Percentiles rank a stretch among this genome's conserved stretches.
These are phyloP conservation scores for Aspidiotus destructor DNA, from an alignment of 2,888 invertebrate species.

Conservation along the genomic window DNA sequence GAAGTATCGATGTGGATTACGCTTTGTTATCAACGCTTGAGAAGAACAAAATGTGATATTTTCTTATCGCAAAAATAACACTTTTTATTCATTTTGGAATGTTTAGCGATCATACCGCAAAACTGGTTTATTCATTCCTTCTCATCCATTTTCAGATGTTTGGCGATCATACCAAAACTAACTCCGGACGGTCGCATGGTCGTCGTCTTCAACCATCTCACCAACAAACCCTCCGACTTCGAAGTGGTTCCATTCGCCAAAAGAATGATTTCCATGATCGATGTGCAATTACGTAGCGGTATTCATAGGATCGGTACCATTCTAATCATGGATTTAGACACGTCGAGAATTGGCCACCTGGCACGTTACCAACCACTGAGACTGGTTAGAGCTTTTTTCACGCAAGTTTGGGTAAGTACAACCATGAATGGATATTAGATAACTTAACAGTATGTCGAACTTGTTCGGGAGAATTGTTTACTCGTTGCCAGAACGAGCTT, in stretches of 20 bases:
- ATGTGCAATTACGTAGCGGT: constrained; percentile 34
- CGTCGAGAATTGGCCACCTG: constrained; percentile 34
- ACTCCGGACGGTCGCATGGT: constrained; percentile 34
- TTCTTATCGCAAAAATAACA: no score
- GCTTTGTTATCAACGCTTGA: no score
- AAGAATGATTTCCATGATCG: constrained; percentile 34
- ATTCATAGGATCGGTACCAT: constrained; percentile 33
- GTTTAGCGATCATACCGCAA: no score
- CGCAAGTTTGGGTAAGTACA: constrained; percentile 35
- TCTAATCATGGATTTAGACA: constrained; percentile 33
- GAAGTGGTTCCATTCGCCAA: constrained; percentile 33
- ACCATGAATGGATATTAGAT: no score
- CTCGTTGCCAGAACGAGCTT: no score
- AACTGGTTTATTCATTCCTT: no score
- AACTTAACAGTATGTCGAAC: no score
- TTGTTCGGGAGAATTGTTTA: no score
- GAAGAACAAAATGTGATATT: no score
- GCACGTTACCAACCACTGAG: constrained; percentile 34
- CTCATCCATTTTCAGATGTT: constrained; percentile 25
- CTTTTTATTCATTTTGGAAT: no score
- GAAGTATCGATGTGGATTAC: no score
- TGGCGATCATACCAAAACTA: constrained; percentile 34
- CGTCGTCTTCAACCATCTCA: constrained; percentile 34
- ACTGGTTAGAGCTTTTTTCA: constrained; percentile 35
- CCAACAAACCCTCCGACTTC: constrained; percentile 33